These are phyloP conservation scores for Agrochola lychnidis DNA, from an alignment of 2,888 invertebrate species.

Conservation along the genomic window DNA sequence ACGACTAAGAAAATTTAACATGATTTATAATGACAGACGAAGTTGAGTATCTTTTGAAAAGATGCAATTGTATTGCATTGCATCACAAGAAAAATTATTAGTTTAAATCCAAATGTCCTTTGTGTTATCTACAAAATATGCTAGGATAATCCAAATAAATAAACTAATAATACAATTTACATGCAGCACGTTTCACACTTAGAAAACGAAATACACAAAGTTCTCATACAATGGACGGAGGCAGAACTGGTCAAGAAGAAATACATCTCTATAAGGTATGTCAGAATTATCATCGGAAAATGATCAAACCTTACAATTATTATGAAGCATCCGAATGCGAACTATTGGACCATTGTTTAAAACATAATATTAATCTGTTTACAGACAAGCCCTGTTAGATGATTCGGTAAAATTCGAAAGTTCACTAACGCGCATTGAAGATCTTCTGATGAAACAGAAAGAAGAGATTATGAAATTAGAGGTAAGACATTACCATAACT, in stretches of 20 bases:
- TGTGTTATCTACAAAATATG: background rate
- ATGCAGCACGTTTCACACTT: slow-evolving; percentile 92
- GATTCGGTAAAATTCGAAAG: slow-evolving; percentile 94
- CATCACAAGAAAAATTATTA: background rate
- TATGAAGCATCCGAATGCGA: background rate
- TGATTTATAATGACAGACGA: background rate
- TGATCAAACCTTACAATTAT: background rate
- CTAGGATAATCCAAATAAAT: background rate
- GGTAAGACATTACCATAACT: slow-evolving; percentile 78
- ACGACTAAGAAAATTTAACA: slow-evolving; percentile 51
- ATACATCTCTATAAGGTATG: slow-evolving; percentile 92
- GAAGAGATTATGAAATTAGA: slow-evolving; percentile 94
- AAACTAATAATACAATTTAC: slow-evolving; percentile 25
- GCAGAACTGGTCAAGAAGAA: slow-evolving; percentile 95
- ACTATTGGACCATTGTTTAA: background rate
- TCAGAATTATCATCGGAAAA: background rate
- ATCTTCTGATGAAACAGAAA: slow-evolving; percentile 92
- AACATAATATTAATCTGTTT: slow-evolving; percentile 35
- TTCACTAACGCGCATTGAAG: slow-evolving; percentile 93
- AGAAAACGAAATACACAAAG: slow-evolving; percentile 95
- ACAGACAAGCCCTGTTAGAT: slow-evolving; percentile 91
- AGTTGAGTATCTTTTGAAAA: background rate
- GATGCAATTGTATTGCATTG: background rate
- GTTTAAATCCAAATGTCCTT: background rate
- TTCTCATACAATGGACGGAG: slow-evolving; percentile 95